Conservation (phyloP, 2,113 vertebrate genomes). For the Parus major region DNA sequence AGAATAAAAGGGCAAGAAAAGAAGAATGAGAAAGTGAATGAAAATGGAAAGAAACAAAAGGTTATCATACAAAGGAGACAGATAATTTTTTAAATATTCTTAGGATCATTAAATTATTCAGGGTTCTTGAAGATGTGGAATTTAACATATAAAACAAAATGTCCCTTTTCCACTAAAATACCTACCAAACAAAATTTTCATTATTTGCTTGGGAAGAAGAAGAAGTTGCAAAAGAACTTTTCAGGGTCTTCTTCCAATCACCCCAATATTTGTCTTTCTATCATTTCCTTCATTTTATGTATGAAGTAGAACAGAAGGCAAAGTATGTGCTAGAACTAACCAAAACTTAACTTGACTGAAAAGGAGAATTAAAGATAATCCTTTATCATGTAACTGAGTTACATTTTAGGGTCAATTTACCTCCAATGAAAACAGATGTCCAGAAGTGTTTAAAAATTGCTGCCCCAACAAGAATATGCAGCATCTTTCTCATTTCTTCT, state of each 20-base stretch:
- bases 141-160: background rate
- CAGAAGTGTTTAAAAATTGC: background rate
- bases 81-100: background rate
- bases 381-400: background rate
- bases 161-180: background rate
- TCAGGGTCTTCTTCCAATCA: background rate
- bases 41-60: background rate
- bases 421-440: background rate
- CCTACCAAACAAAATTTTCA: background rate
- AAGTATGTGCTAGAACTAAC: background rate
- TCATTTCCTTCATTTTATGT: background rate
- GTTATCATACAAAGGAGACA: background rate
- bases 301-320: background rate
- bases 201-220: background rate
- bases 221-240: background rate
- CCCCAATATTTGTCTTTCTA: background rate
- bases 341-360: background rate
- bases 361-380: background rate
- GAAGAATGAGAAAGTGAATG: background rate
- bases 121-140: background rate
- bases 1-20: constrained; percentile 6
- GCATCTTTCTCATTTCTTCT: background rate
- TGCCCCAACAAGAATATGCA: background rate
- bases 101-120: background rate
- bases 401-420: background rate